phyloP scores from a whole-genome alignment of 2,113 vertebrate genomes.

The Tetraodon nigroviridis region DNA sequence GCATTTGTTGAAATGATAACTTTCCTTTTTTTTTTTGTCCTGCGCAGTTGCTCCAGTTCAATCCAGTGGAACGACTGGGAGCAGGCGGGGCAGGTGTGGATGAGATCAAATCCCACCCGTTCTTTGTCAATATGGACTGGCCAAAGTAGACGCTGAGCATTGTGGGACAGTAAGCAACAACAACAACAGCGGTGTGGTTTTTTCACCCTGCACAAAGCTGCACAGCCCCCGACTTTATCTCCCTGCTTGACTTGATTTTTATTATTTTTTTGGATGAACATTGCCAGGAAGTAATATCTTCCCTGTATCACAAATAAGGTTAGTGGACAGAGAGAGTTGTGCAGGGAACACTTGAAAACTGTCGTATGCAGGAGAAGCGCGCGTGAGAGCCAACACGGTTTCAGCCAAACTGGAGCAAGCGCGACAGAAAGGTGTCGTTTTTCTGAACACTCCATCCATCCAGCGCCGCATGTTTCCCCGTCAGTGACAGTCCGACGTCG shows the following conservation, averaged over 20 bases:
- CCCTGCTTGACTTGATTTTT: not conserved
- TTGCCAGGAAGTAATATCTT: constrained; percentile 32
- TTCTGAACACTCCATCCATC: constrained; percentile 4
- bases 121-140: constrained; percentile 88
- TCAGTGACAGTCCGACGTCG: constrained; percentile 12
- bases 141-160: constrained; percentile 59
- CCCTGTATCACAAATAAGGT: constrained; percentile 12
- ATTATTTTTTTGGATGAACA: constrained; percentile 2
- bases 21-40: constrained; percentile 28
- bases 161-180: constrained; percentile 1
- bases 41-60: constrained; percentile 93
- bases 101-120: constrained; percentile 96
- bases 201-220: constrained; percentile 10
- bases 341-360: constrained; percentile 32
- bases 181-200: constrained; percentile 16
- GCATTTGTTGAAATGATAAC: not conserved
- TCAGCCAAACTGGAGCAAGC: constrained; percentile 30
- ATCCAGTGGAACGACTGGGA: constrained; percentile 89
- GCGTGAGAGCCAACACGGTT: constrained; percentile 7
- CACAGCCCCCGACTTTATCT: not conserved
- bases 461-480: constrained; percentile 5
- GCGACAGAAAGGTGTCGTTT: constrained; percentile 8
- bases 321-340: constrained; percentile 11
- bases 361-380: constrained; percentile 19
- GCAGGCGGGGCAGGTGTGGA: constrained; percentile 90